phyloP scores from a whole-genome alignment of 1,140 invertebrate genomes.

The Solenopsis invicta region DNA sequence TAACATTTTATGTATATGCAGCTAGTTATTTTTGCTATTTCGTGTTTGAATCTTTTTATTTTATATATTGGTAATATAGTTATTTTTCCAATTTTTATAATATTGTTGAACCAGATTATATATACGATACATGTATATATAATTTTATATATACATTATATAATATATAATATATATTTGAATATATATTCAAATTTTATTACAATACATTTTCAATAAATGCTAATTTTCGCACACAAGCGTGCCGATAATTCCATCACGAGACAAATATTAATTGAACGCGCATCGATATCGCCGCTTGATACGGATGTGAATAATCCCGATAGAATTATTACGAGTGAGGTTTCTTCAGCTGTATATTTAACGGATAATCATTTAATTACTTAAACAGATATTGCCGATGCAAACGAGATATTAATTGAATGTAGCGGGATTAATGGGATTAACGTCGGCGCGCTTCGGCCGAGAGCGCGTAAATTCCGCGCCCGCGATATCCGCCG shows the following conservation, averaged over 20 bases:
- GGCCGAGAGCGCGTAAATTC: constrained; percentile 43
- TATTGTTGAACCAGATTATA: neutral
- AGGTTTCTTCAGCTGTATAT: constrained; percentile 37
- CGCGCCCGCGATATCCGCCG: constrained; percentile 31
- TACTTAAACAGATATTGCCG: constrained; percentile 37
- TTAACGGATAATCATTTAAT: constrained; percentile 55
- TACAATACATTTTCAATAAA: constrained; percentile 33
- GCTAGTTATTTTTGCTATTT: neutral
- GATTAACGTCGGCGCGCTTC: constrained; percentile 8
- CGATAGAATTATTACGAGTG: constrained; percentile 48
- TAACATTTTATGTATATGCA: neutral
- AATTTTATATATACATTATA: neutral
- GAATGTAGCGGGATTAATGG: constrained; percentile 42
- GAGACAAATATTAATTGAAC: constrained; percentile 40
- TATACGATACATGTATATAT: neutral
- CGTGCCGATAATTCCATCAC: constrained; percentile 39
- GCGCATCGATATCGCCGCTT: constrained; percentile 34
- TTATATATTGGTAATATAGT: neutral
- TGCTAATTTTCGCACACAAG: neutral
- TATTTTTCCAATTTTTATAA: neutral
- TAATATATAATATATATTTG: neutral
- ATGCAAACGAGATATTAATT: constrained; percentile 43
- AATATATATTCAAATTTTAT: constrained; percentile 29
- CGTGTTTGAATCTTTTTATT: neutral
- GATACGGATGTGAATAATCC: constrained; percentile 41